Evolutionary conservation across 2,113 vertebrate species (phyloP).

Genomic region (Dermatemys mawii): DNA sequence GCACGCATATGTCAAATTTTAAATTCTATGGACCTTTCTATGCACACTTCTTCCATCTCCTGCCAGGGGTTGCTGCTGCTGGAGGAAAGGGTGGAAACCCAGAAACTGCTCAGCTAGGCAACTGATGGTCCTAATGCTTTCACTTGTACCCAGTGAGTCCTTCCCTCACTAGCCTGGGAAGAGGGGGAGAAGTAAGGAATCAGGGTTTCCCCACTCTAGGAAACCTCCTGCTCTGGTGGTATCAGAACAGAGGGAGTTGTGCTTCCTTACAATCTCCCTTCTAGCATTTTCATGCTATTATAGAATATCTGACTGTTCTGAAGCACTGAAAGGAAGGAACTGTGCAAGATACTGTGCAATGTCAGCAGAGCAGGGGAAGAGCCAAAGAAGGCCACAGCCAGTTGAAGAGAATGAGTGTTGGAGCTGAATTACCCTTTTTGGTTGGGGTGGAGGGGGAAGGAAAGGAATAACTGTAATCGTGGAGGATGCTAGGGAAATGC

Average conservation of each 20-base stretch:
- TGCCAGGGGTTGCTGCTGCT: background rate
- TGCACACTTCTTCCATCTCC: background rate
- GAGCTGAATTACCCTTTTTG: background rate
- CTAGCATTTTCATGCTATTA: too few relatives aligned
- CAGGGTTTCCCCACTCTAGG: background rate
- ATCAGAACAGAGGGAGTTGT: background rate
- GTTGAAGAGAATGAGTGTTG: background rate
- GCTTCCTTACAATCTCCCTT: background rate
- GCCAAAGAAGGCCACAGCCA: background rate
- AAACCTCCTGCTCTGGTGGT: background rate
- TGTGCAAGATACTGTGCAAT: background rate
- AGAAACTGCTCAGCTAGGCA: background rate
- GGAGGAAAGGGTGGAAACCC: background rate
- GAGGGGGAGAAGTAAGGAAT: background rate
- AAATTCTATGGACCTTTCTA: background rate
- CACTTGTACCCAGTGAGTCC: background rate
- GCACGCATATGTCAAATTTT: background rate
- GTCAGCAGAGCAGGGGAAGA: background rate
- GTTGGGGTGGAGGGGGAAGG: background rate
- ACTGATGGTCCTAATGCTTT: background rate
- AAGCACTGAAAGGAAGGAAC: background rate
- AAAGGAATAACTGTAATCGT: background rate
- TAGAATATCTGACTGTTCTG: background rate
- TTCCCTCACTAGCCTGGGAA: background rate
- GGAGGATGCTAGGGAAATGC: background rate